phyloP scores from a whole-genome alignment of 2,888 invertebrate species.

The Eumerus sabulonum region DNA sequence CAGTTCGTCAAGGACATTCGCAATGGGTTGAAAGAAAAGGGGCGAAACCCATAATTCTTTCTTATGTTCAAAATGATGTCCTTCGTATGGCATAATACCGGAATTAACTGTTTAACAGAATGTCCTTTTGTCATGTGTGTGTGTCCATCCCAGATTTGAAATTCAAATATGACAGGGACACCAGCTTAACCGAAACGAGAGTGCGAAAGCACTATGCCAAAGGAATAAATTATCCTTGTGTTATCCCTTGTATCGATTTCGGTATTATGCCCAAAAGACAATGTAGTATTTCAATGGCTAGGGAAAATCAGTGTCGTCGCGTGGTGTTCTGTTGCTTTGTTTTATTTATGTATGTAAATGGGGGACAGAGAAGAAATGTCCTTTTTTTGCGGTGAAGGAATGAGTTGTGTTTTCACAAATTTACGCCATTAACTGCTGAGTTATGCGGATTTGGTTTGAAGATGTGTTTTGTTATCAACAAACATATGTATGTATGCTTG shows the following conservation, averaged over 20 bases:
- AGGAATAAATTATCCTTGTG: slow-evolving; percentile 58
- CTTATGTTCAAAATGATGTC: too few species aligned
- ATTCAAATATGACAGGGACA: slow-evolving; percentile 58
- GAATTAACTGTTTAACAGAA: slow-evolving; percentile 59
- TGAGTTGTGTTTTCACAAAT: slow-evolving; percentile 32
- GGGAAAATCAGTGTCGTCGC: too few species aligned
- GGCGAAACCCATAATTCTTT: too few species aligned
- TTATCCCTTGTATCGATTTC: slow-evolving; percentile 51
- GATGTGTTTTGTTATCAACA: slow-evolving; percentile 44
- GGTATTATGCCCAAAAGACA: slow-evolving; percentile 32
- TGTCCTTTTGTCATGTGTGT: slow-evolving; percentile 33
- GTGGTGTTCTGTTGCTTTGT: too few species aligned
- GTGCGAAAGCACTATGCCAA: slow-evolving; percentile 36
- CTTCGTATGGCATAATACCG: slow-evolving; percentile 32
- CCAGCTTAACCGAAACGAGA: not conserved
- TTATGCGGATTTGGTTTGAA: slow-evolving; percentile 40
- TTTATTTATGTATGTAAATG: too few species aligned
- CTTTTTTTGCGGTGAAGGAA: slow-evolving; percentile 1
- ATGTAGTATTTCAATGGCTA: slow-evolving; percentile 44
- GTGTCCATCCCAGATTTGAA: slow-evolving; percentile 44
- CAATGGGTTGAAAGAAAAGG: too few species aligned
- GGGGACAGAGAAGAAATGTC: too few species aligned
- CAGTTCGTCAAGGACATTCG: too few species aligned
- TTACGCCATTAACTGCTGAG: slow-evolving; percentile 52
- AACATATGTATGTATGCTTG: slow-evolving; percentile 25